Percentiles rank a stretch among this genome's conserved stretches.
These are phyloP conservation scores for Drosophila flavopinicola DNA, from an alignment of 2,888 invertebrate species.

Conservation along the genomic window DNA sequence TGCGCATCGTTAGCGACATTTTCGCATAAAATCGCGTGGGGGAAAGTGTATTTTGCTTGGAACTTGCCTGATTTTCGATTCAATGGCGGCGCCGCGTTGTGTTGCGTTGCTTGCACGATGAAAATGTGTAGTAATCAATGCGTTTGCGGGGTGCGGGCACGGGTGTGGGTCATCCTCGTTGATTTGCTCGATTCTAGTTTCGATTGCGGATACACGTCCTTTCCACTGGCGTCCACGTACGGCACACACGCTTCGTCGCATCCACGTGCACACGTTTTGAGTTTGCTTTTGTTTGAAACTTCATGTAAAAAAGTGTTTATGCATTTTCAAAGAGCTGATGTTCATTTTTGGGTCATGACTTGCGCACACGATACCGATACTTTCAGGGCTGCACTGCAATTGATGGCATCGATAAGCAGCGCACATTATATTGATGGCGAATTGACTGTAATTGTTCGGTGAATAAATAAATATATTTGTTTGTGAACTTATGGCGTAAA, in stretches of 20 bases:
- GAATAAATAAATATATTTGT: background rate
- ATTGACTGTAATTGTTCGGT: no score
- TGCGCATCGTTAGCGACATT: constrained; percentile 33
- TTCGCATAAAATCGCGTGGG: constrained; percentile 24
- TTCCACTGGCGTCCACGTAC: constrained; percentile 14
- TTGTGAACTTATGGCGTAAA: background rate
- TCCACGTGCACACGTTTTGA: constrained; percentile 60
- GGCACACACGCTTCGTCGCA: constrained; percentile 50
- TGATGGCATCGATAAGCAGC: constrained; percentile 1
- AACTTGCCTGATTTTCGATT: constrained; percentile 31
- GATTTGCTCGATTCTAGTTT: constrained; percentile 18
- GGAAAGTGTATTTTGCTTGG: constrained; percentile 8
- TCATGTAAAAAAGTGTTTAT: constrained; percentile 63
- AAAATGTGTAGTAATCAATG: constrained; percentile 64
- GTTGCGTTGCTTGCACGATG: constrained; percentile 38
- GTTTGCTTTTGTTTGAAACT: constrained; percentile 60
- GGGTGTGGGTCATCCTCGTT: constrained; percentile 50
- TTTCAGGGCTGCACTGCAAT: constrained; percentile 31
- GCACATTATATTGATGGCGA: background rate
- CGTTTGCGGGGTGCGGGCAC: constrained; percentile 40
- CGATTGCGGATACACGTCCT: constrained; percentile 16
- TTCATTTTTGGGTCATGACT: constrained; percentile 55
- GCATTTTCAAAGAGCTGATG: constrained; percentile 56
- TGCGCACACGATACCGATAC: constrained; percentile 51
- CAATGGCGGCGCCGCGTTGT: constrained; percentile 38